A percentile compares a stretch with the other conserved stretches of the same genome.
These are phyloP conservation scores for Hirtodrosophila trivittata DNA, from an alignment of 2,888 invertebrate species.

Conservation along the genomic window DNA sequence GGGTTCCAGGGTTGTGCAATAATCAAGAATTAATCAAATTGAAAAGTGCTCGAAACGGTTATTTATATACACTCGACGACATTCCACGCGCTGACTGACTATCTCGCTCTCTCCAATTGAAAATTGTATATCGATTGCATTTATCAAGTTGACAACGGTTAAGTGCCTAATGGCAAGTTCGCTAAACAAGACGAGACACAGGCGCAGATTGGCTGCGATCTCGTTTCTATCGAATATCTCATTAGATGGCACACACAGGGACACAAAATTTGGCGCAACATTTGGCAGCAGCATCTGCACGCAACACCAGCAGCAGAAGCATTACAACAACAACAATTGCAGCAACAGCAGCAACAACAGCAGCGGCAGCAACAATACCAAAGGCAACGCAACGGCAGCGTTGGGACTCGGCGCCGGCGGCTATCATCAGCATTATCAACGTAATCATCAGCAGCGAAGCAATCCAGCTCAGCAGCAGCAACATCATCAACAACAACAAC, in stretches of 20 bases:
- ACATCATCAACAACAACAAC: constrained; percentile 58
- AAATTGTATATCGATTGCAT: constrained; percentile 37
- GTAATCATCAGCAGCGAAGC: constrained; percentile 57
- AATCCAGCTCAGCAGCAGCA: constrained; percentile 59
- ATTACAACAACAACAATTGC: constrained; percentile 44
- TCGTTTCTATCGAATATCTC: constrained; percentile 98
- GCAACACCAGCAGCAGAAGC: constrained; percentile 59
- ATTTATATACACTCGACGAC: no score
- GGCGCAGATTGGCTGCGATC: constrained; percentile 94
- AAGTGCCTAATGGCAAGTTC: constrained; percentile 84
- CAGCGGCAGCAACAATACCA: constrained; percentile 22
- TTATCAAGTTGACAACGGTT: constrained; percentile 51
- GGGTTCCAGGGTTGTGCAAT: no score
- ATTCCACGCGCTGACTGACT: constrained; percentile 5
- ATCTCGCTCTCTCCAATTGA: background rate
- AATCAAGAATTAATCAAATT: no score
- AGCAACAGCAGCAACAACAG: constrained; percentile 27
- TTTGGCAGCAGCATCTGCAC: constrained; percentile 82
- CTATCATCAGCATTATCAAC: constrained; percentile 73
- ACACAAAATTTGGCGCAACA: constrained; percentile 86
- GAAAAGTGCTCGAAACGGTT: background rate
- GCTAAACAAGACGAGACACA: constrained; percentile 87
- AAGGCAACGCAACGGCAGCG: constrained; percentile 67
- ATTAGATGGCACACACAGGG: constrained; percentile 93
- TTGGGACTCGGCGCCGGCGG: constrained; percentile 75